Percentiles rank a stretch among this genome's conserved stretches.
Evolutionary conservation across 2,888 invertebrate genomes (phyloP).

Genomic region (Therioaphis trifolii): DNA sequence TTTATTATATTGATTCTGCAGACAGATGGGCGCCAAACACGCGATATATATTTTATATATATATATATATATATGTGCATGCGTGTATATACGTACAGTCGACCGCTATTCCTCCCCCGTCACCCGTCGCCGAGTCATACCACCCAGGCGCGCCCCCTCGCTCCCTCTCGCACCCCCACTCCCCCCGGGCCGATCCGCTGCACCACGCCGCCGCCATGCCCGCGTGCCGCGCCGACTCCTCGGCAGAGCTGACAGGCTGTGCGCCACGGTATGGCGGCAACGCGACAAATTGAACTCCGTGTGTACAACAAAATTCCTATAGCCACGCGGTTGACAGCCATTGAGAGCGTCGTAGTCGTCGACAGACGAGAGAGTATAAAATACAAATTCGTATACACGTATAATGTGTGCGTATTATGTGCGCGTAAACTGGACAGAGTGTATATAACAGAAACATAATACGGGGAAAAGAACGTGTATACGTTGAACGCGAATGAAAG

Average conservation of each 20-base stretch:
- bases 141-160: no score
- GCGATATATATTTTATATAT: background rate
- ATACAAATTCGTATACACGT: background rate
- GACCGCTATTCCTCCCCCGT: no score
- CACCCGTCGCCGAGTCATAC: no score
- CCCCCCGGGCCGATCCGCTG: no score
- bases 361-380: background rate
- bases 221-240: background rate
- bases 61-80: background rate
- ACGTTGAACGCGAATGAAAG: background rate
- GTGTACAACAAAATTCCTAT: background rate
- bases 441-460: background rate
- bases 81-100: background rate
- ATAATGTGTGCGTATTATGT: background rate
- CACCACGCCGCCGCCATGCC: background rate
- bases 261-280: background rate
- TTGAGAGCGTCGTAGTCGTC: conserved; percentile 6
- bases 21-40: conserved; percentile 52
- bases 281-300: conserved; percentile 56
- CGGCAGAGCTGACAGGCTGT: background rate
- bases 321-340: conserved; percentile 29
- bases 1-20: conserved; percentile 62
- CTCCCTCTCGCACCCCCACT: no score
- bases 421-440: background rate
- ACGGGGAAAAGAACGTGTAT: background rate